Evolutionary conservation across 1,140 invertebrate genomes (phyloP), one percentile per base, ranked within the genome.

Genomic region (Cecropterus lyciades): DNA sequence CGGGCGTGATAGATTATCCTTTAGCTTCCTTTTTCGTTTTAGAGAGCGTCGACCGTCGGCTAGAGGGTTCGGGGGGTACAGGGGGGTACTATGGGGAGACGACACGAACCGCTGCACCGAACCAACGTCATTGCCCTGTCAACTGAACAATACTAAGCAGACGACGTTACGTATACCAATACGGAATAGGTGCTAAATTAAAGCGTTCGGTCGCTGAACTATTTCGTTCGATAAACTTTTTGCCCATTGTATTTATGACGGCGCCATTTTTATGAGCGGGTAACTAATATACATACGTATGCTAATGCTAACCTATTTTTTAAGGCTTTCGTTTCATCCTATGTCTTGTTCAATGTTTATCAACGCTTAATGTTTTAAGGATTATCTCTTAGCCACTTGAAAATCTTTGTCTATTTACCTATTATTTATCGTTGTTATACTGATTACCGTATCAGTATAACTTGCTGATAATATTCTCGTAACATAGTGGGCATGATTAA

Each of bases 1-100:
- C 77, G 81, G 79, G 82, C 86, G 82, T 91, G 88, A 91, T 89
- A 91, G 88, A 91, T 91, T 89, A 89, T 91, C 85, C 84, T 87
- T 81, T 82, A 79, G 84, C 81, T 88, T 91, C 84, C 84, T 89
- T 89, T 91, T 89, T 87, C 80, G 79, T 87, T 91, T 85, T 83
- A 80, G 84, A 87, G 86, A 89, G 85, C 88, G 85, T 88, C 88
- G 88, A 91, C 88, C 86, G 87, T 69, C 79, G 83, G 80, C 73
- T 73, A 78, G 80, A 68, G 73, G 73, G 70, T 70, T 60, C 20
- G 77, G 75, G 70, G 69, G 45, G 72, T 24, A 69, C 67, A 2
- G 20, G 20, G 20, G 20, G 20, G 20, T 20, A 75, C n/a, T n/a
- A 75, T 68, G 76, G 72, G 68, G 72, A 67, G 65, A 53, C 52